phyloP scores from a whole-genome alignment of 1,140 invertebrate species.

The Heliconius hermathena region DNA sequence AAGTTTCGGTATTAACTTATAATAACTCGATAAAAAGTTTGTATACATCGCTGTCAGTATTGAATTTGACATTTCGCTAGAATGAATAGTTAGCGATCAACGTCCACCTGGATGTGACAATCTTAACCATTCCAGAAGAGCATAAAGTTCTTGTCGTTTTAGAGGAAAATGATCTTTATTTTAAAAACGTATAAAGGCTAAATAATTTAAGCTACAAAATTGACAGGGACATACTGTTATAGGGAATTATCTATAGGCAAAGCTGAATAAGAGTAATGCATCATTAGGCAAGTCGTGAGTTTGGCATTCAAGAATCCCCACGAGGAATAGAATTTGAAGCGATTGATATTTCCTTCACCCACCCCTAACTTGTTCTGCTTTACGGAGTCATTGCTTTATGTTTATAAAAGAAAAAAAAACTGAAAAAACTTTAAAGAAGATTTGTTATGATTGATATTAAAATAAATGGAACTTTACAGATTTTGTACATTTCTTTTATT shows the following conservation, averaged over 20 bases:
- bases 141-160: conserved; percentile 7
- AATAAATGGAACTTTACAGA: neutral
- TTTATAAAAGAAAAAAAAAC: neutral
- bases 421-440: neutral
- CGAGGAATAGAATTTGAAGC: conserved; percentile 56
- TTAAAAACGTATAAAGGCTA: neutral
- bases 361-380: conserved; percentile 36
- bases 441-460: neutral
- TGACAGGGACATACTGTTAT: conserved; percentile 23
- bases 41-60: conserved; percentile 34
- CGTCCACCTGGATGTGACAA: conserved; percentile 59
- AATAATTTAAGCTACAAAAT: neutral
- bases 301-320: conserved; percentile 69
- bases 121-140: conserved; percentile 17
- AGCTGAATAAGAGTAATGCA: conserved; percentile 71
- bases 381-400: conserved; percentile 18
- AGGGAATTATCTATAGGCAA: conserved; percentile 45
- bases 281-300: conserved; percentile 75
- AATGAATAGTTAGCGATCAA: conserved; percentile 59
- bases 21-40: neutral
- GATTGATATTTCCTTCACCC: conserved; percentile 68
- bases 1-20: neutral
- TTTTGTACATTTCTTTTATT: neutral
- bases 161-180: conserved; percentile 28
- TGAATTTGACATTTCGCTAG: conserved; percentile 61